Conservation (phyloP, 2,888 invertebrate genomes). For the Euzophera pinguis region DNA sequence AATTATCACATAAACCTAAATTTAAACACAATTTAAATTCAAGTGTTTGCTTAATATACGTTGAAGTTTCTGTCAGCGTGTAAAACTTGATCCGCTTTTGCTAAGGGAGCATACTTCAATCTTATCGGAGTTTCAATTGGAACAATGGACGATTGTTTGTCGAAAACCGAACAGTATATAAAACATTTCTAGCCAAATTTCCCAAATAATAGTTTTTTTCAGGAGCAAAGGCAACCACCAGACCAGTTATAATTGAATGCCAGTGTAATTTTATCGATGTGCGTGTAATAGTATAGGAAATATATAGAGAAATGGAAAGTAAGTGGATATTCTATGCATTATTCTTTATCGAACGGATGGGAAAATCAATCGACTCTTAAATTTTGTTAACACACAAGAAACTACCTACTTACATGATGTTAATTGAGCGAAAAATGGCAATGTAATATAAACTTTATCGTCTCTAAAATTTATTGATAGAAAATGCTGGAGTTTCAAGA, state of each 20-base stretch:
- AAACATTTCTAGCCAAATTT: slow-evolving; percentile 40
- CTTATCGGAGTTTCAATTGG: slow-evolving; percentile 64
- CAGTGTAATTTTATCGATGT: slow-evolving; percentile 24
- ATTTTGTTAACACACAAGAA: too few species aligned
- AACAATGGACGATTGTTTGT: slow-evolving; percentile 69
- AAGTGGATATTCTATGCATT: slow-evolving; percentile 15
- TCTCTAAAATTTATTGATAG: too few species aligned
- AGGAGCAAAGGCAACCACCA: slow-evolving; percentile 31
- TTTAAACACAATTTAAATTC: too few species aligned
- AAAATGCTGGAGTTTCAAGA: too few species aligned
- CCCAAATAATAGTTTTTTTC: slow-evolving; percentile 37
- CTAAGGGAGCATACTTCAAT: slow-evolving; percentile 19
- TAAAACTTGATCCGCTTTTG: neutral
- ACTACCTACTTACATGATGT: too few species aligned
- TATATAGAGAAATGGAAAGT: slow-evolving; percentile 29
- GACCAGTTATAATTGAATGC: slow-evolving; percentile 14
- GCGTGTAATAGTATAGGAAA: slow-evolving; percentile 1
- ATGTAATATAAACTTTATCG: too few species aligned
- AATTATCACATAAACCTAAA: too few species aligned
- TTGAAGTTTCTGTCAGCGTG: neutral
- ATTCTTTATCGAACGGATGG: too few species aligned
- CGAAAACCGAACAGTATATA: slow-evolving; percentile 50
- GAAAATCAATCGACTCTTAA: neutral
- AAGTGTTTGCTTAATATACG: neutral
- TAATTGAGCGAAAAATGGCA: too few species aligned